phyloP scores from a whole-genome alignment of 2,888 invertebrate species.

The Ormyrus thymus region DNA sequence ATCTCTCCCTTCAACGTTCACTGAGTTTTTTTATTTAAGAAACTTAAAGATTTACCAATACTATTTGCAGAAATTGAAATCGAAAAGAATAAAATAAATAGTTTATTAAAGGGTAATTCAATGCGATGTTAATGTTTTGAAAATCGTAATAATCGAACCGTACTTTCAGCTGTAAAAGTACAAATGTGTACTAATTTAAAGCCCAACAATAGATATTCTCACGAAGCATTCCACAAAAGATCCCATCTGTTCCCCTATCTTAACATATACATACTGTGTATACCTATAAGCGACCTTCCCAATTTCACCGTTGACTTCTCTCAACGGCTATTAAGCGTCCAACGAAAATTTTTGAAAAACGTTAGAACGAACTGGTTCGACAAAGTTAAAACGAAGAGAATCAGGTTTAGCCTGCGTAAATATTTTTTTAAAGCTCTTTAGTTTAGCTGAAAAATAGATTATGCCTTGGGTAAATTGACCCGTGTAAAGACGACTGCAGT shows the following conservation, averaged over 20 bases:
- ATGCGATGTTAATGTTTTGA: too few species aligned
- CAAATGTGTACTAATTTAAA: background rate
- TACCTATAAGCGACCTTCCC: background rate
- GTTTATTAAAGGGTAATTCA: too few species aligned
- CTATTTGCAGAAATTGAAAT: too few species aligned
- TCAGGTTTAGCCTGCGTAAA: too few species aligned
- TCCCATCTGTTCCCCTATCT: constrained; percentile 1
- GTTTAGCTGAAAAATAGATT: constrained; percentile 23
- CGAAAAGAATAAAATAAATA: too few species aligned
- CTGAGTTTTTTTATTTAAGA: background rate
- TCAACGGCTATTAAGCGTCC: constrained; percentile 7
- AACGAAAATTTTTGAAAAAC: constrained; percentile 1
- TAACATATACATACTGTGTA: background rate
- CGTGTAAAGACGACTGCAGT: background rate
- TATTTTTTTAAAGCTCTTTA: background rate
- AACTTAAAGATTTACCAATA: too few species aligned
- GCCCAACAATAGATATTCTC: background rate
- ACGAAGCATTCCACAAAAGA: constrained; percentile 7
- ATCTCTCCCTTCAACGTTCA: background rate
- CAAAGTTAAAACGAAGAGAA: too few species aligned
- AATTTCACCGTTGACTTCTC: background rate
- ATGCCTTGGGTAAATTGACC: constrained; percentile 8
- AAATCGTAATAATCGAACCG: too few species aligned
- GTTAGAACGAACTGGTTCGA: background rate
- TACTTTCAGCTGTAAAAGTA: background rate